These are phyloP conservation scores for Pteria penguin DNA, from an alignment of 2,888 invertebrate species.

Conservation along the genomic window DNA sequence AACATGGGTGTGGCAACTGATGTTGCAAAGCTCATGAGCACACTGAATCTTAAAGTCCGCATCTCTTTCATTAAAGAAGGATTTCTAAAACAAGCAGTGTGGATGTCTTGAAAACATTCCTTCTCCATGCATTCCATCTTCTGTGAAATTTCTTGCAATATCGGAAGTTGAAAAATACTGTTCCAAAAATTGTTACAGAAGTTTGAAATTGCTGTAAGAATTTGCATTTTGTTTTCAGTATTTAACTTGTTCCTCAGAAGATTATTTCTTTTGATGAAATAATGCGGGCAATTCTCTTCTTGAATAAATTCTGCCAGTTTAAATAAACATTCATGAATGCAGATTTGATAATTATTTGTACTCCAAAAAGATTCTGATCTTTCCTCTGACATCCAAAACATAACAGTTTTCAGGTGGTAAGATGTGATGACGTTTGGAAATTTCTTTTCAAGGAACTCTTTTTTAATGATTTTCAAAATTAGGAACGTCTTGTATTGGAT, in stretches of 20 bases:
- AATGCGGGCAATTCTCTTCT: slow-evolving; percentile 6
- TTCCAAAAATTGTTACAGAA: background rate
- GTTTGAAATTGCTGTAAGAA: background rate
- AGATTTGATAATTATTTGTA: background rate
- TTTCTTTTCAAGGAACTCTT: slow-evolving; percentile 1
- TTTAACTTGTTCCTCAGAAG: background rate
- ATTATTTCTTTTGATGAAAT: slow-evolving; percentile 10
- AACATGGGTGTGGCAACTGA: background rate
- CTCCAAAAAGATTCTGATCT: background rate
- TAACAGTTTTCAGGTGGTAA: slow-evolving; percentile 7
- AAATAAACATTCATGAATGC: background rate
- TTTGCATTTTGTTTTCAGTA: background rate
- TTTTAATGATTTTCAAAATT: slow-evolving; percentile 8
- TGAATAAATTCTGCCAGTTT: background rate
- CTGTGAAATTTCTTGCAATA: background rate
- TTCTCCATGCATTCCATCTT: background rate
- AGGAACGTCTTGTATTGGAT: background rate
- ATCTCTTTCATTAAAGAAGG: background rate
- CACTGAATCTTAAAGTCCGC: background rate
- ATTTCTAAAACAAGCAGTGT: background rate
- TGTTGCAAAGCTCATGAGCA: background rate
- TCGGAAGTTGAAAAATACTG: background rate
- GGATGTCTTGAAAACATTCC: background rate
- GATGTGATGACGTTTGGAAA: slow-evolving; percentile 7
- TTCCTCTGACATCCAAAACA: slow-evolving; percentile 22